Evolutionary conservation across 2,888 invertebrate species (phyloP).

Genomic region (Dynastes hyllus): DNA sequence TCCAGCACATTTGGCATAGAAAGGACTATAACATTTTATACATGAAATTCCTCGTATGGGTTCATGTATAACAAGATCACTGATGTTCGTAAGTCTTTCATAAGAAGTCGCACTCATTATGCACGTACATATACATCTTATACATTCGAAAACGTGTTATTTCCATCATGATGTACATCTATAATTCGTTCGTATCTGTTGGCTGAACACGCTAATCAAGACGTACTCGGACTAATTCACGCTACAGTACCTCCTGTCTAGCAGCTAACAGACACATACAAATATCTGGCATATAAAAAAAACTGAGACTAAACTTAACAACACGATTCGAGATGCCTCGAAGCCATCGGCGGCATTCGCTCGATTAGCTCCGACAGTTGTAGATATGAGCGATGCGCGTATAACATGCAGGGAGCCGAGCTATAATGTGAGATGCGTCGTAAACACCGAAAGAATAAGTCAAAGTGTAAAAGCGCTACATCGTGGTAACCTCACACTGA

Average conservation of each 20-base stretch:
- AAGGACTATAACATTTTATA: too few relatives aligned
- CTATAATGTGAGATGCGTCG: background rate
- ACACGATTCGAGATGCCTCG: too few relatives aligned
- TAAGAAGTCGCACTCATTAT: too few relatives aligned
- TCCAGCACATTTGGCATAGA: too few relatives aligned
- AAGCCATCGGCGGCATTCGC: background rate
- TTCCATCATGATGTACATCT: constrained; percentile 16
- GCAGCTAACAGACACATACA: too few relatives aligned
- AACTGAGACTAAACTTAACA: background rate
- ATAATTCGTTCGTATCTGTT: constrained; percentile 28
- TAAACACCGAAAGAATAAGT: constrained; percentile 23
- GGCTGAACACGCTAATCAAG: constrained; percentile 2
- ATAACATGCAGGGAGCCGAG: background rate
- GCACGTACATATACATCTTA: too few relatives aligned
- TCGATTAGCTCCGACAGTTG: constrained; percentile 24
- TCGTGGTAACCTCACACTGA: too few relatives aligned
- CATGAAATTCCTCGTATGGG: too few relatives aligned
- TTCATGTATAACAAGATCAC: too few relatives aligned
- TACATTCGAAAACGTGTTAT: background rate
- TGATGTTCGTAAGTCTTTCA: too few relatives aligned
- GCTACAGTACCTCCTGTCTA: constrained; percentile 12
- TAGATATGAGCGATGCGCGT: constrained; percentile 5
- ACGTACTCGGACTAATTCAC: background rate
- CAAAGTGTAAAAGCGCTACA: background rate
- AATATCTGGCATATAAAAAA: constrained; percentile 1